Conservation (phyloP, 2,113 vertebrate genomes). For the Amazona vittata region DNA sequence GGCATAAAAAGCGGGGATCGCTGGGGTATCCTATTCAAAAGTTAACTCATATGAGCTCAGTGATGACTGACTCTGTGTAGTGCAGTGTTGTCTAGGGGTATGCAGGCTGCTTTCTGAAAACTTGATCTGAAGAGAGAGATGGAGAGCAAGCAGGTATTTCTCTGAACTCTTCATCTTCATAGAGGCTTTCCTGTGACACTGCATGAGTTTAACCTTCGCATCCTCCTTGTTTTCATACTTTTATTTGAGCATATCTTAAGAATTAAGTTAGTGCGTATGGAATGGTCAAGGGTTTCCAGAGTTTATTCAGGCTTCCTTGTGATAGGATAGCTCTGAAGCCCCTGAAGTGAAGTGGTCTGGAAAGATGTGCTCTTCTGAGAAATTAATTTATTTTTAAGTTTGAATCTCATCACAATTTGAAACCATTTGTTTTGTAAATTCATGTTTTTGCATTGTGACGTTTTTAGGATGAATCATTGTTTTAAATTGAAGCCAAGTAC, state of each 20-base stretch:
- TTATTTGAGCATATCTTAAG: not conserved
- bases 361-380: not conserved
- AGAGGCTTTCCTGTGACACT: not conserved
- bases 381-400: not conserved
- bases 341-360: not conserved
- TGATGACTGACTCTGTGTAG: not conserved
- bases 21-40: not conserved
- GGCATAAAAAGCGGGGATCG: not conserved
- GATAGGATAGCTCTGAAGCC: not conserved
- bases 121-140: not conserved
- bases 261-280: not conserved
- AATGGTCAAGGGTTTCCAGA: not conserved
- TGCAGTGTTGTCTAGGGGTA: not conserved
- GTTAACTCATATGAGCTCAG: not conserved
- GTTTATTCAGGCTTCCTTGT: not conserved
- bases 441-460: not conserved
- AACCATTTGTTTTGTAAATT: not conserved
- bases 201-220: not conserved
- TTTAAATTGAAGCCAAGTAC: not conserved
- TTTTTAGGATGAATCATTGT: not conserved
- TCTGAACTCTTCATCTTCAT: not conserved
- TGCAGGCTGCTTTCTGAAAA: not conserved
- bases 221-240: not conserved
- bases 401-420: not conserved
- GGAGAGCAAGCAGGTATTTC: not conserved